phyloP scores from a whole-genome alignment of 2,888 invertebrate species.

The Perithous albicinctus region DNA sequence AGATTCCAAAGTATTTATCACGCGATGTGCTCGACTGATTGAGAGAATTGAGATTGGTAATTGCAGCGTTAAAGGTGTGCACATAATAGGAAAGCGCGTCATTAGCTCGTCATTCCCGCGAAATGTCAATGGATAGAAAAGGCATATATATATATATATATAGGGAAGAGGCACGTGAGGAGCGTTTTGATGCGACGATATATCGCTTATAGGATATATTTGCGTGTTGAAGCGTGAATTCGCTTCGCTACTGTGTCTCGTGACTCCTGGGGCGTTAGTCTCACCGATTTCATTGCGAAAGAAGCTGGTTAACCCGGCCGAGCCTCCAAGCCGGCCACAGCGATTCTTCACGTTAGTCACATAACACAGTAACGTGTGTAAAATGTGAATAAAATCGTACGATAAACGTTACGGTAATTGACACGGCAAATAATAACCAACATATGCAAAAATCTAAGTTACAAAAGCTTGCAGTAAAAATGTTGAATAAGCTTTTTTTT shows the following conservation, averaged over 20 bases:
- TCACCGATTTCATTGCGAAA: conserved; percentile 57
- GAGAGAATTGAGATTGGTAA: conserved; percentile 39
- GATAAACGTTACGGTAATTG: neutral
- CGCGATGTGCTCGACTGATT: conserved; percentile 15
- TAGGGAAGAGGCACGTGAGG: neutral
- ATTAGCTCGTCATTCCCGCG: conserved; percentile 29
- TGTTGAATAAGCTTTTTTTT: no score
- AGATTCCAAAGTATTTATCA: conserved; percentile 15
- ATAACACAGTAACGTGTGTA: neutral
- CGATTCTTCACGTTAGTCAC: neutral
- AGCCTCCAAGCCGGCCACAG: conserved; percentile 9
- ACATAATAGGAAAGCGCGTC: neutral
- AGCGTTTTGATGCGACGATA: neutral
- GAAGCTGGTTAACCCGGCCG: conserved; percentile 16
- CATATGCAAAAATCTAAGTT: no score
- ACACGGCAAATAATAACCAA: no score
- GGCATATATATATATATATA: neutral
- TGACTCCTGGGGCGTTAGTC: conserved; percentile 44
- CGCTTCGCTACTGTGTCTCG: conserved; percentile 52
- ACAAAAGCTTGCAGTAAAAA: no score
- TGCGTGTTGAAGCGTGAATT: conserved; percentile 12
- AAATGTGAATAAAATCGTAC: neutral
- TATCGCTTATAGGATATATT: conserved; percentile 1
- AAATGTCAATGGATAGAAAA: conserved; percentile 40
- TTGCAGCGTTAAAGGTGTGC: conserved; percentile 33